Base-by-base conservation (phyloP, 2,797 vertebrate genomes). In the Tragopan temminckii region DNA sequence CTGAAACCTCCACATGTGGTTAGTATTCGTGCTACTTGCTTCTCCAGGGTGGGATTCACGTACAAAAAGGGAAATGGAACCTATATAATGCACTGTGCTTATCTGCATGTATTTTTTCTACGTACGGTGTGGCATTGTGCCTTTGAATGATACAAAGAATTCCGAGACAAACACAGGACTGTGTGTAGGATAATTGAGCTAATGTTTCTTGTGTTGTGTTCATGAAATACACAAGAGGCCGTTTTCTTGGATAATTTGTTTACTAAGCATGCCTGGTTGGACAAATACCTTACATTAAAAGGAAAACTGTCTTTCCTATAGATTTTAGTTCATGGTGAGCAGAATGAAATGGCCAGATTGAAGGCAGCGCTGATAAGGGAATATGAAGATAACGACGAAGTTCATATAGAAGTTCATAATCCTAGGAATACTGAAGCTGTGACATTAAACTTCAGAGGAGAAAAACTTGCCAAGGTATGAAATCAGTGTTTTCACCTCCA, bases 341-440 rank as follows among this genome's bases (percentile, higher is more conserved):
- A 99, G 98, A 99, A 99, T 9, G 99, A 99, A 97, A 99, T 99
- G 99, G 99, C 99, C 75, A 98, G 99, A 9, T 96, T 99, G 95
- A 99, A 99, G 95, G 99, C 99, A 13, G 99, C 99, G 3, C 95
- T 99, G 93, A 99, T 99, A 96, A 96, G 99, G 11, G 99, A 99
- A 94, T 99, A 99, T 61, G 99, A 99, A 89, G 99, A 99, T 95
- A 99, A 99, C 3, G 99, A 99, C n/a, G 98, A 99, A 96, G 99
- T 99, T 27, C 98, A 99, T 94, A 99, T 99, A 66, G 99, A 99
- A 88, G 99, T 99, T 84, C 99, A 99, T 96, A 99, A 99, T 96
- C 99, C 99, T 9, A 97, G 99, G 62, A 99, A 99, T 94, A 99
- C 99, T 0, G 99, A 99, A 95, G 99, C 99, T 5, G 99, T 99